Conservation (phyloP, 2,113 vertebrate species). For the Phocoena sinus region DNA sequence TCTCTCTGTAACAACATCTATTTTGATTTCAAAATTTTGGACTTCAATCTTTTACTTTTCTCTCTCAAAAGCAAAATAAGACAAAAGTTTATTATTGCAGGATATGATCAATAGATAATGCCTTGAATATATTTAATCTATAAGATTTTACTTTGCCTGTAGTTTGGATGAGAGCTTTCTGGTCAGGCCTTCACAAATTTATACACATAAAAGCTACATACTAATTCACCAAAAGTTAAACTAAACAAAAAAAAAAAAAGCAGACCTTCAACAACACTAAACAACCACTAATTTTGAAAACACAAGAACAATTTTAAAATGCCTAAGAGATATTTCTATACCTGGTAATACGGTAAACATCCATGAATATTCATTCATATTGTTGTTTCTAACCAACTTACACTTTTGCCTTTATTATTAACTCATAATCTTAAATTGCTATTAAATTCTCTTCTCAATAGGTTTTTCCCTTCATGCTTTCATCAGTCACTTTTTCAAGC, state of each 20-base stretch:
- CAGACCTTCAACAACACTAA: neutral
- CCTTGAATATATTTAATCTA: neutral
- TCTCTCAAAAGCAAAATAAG: conserved; percentile 10
- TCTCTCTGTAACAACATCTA: neutral
- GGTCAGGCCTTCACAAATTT: neutral
- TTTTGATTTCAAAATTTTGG: neutral
- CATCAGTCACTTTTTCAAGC: conserved; percentile 3
- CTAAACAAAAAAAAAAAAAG: neutral
- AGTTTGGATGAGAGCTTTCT: neutral
- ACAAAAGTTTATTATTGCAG: neutral
- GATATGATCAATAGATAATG: neutral
- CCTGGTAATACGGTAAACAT: neutral
- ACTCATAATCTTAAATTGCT: neutral
- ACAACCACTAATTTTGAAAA: neutral
- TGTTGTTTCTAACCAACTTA: conserved; percentile 12
- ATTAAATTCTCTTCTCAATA: conserved; percentile 21
- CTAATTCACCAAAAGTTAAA: neutral
- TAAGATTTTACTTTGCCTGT: neutral
- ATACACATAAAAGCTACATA: neutral
- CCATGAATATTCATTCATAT: neutral
- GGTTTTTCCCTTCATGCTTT: neutral
- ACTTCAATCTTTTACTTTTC: neutral
- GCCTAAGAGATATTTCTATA: neutral
- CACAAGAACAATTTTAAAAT: neutral
- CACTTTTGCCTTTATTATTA: neutral